Conservation (phyloP, 2,888 invertebrate genomes). For the Metopia argyrocephala region DNA sequence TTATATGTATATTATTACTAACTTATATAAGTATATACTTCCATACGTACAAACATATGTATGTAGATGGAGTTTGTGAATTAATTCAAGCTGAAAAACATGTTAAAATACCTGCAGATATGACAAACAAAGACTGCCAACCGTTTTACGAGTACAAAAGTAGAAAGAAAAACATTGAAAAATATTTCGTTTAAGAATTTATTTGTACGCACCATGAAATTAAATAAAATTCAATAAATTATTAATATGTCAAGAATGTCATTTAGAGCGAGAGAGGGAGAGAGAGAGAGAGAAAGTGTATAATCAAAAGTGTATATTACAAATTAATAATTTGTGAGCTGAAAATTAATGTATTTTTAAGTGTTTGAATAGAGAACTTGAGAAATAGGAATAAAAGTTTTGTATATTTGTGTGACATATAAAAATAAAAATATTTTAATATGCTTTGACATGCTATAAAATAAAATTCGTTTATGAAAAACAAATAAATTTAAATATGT, state of each 20-base stretch:
- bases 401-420: background rate
- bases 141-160: background rate
- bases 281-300: background rate
- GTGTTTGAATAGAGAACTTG: constrained; percentile 4
- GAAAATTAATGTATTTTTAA: constrained; percentile 37
- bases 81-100: constrained; percentile 17
- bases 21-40: too few species aligned
- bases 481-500: too few species aligned
- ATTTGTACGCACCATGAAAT: background rate
- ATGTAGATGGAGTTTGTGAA: constrained; percentile 3
- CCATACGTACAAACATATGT: background rate
- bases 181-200: background rate
- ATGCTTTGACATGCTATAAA: constrained; percentile 1
- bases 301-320: background rate
- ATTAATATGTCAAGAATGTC: constrained; percentile 10
- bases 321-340: constrained; percentile 42
- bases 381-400: background rate
- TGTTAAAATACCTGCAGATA: background rate
- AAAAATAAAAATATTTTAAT: constrained; percentile 23
- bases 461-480: background rate
- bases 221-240: constrained; percentile 2
- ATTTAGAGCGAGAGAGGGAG: background rate
- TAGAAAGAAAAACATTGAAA: background rate
- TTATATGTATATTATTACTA: too few species aligned
- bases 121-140: background rate